These are phyloP conservation scores for Drosophila merina DNA, from an alignment of 2,888 invertebrate species.

Conservation along the genomic window DNA sequence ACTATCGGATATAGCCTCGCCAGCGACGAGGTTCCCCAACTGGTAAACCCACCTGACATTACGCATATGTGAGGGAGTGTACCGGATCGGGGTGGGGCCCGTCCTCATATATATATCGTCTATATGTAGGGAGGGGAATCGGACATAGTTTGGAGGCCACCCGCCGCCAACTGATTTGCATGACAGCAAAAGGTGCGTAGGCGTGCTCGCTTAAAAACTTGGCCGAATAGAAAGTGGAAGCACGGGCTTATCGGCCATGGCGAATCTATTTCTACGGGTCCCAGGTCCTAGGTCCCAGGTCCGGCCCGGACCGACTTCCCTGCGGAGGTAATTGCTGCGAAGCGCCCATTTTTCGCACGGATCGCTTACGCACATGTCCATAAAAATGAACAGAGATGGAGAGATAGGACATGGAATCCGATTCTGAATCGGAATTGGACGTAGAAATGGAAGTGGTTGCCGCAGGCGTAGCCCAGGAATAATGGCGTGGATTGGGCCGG, in stretches of 20 bases:
- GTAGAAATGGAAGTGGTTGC: constrained; percentile 28
- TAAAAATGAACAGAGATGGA: constrained; percentile 58
- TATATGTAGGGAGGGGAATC: constrained; percentile 1
- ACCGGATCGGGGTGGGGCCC: constrained; percentile 17
- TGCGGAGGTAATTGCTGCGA: constrained; percentile 78
- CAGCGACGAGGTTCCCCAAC: constrained; percentile 11
- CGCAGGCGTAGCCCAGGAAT: neutral
- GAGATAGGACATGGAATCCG: constrained; percentile 50
- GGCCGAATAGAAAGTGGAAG: constrained; percentile 26
- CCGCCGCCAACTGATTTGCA: constrained; percentile 49
- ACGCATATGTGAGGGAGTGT: constrained; percentile 39
- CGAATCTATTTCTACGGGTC: constrained; percentile 66
- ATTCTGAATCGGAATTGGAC: constrained; percentile 36
- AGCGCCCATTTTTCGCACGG: constrained; percentile 83
- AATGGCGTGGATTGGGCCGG: neutral
- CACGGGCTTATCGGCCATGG: constrained; percentile 63
- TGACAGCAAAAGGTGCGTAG: constrained; percentile 75
- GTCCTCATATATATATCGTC: constrained; percentile 8
- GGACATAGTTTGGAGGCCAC: constrained; percentile 26
- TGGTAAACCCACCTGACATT: constrained; percentile 36
- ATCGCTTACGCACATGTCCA: constrained; percentile 79
- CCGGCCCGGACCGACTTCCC: constrained; percentile 24
- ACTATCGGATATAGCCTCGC: constrained; percentile 24
- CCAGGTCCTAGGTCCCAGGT: constrained; percentile 10
- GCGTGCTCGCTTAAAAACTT: constrained; percentile 54